These are phyloP conservation scores for Burhinus bistriatus DNA, from an alignment of 2,113 vertebrate species.

Conservation along the genomic window DNA sequence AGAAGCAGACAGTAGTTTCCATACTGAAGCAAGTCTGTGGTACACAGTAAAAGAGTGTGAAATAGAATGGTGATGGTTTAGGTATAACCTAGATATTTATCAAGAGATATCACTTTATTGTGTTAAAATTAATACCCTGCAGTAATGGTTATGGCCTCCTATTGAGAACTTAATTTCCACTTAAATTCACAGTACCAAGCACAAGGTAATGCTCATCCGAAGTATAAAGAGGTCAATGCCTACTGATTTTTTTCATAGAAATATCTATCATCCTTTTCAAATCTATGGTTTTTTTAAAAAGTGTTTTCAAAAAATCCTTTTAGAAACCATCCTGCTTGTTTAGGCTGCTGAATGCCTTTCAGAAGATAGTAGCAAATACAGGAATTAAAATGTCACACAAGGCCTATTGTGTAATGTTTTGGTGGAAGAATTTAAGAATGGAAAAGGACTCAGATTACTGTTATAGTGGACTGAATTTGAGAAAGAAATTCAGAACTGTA, in stretches of 20 bases:
- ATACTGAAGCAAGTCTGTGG: background rate
- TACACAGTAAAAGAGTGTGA: background rate
- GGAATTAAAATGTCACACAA: background rate
- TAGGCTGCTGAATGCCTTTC: background rate
- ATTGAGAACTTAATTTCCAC: constrained; percentile 9
- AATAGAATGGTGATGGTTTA: background rate
- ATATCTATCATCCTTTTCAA: background rate
- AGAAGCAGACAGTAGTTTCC: background rate
- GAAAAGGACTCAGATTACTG: background rate
- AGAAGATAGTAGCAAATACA: background rate
- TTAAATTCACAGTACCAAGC: background rate
- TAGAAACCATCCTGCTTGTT: background rate
- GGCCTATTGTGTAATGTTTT: background rate
- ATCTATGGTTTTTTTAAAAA: background rate
- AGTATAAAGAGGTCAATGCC: background rate
- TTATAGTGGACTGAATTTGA: background rate
- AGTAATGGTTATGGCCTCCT: background rate
- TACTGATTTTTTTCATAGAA: background rate
- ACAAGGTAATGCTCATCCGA: background rate
- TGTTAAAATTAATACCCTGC: background rate
- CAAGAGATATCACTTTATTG: background rate
- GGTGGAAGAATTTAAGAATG: background rate
- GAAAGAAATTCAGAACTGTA: background rate
- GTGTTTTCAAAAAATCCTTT: background rate
- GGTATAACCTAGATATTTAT: background rate